phyloP scores from a whole-genome alignment of 2,888 invertebrate genomes.

The Malachius bipustulatus region DNA sequence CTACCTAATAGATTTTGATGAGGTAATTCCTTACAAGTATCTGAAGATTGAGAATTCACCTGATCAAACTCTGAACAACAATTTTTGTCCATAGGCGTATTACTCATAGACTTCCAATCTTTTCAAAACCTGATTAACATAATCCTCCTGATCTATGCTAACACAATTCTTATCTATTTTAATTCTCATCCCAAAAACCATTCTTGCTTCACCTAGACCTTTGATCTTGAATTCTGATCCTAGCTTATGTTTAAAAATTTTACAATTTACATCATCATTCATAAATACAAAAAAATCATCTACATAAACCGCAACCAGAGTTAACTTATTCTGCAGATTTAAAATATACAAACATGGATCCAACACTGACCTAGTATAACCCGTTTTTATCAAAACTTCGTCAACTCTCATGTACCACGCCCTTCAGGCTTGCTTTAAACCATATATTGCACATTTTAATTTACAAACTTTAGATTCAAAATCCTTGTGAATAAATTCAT shows the following conservation, averaged over 20 bases:
- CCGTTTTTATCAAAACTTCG: slow-evolving; percentile 10
- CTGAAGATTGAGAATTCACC: too few relatives aligned
- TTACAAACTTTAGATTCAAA: slow-evolving; percentile 13
- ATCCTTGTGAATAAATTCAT: slow-evolving; percentile 11
- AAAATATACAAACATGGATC: slow-evolving; percentile 15
- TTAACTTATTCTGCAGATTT: slow-evolving; percentile 4
- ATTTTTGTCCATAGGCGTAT: too few relatives aligned
- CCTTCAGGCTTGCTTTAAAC: slow-evolving; percentile 18
- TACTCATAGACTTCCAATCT: too few relatives aligned
- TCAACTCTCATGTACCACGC: slow-evolving; percentile 16
- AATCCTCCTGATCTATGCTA: too few relatives aligned
- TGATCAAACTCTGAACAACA: too few relatives aligned
- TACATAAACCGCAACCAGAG: slow-evolving; percentile 12
- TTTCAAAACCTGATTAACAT: too few relatives aligned
- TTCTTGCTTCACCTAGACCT: slow-evolving; percentile 8
- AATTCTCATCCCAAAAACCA: slow-evolving; percentile 8
- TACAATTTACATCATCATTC: slow-evolving; percentile 10
- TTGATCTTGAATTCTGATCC: slow-evolving; percentile 8
- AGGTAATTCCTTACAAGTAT: too few relatives aligned
- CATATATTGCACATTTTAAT: slow-evolving; percentile 17
- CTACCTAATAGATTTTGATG: slow-evolving; percentile 9
- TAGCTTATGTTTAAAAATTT: slow-evolving; percentile 3
- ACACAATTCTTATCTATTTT: too few relatives aligned
- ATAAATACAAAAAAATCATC: slow-evolving; percentile 14
- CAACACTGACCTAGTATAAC: slow-evolving; percentile 10